These are phyloP conservation scores for Arbacia lixula DNA, from an alignment of 53 echinoderm and acorn worm species.

Conservation along the genomic window DNA sequence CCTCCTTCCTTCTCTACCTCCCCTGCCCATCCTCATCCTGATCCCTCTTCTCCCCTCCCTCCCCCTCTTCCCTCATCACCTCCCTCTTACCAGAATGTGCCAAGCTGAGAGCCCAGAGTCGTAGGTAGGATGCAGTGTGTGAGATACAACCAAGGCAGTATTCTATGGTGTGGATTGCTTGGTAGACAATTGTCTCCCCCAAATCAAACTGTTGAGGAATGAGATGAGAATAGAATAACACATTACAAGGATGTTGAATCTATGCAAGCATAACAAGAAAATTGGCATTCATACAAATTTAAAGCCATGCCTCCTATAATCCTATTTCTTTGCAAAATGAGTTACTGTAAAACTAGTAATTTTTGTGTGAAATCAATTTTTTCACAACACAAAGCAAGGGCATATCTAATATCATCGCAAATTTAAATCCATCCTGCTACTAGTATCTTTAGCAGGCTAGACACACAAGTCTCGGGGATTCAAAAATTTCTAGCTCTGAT, in stretches of 20 bases:
- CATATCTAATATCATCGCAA: too few species aligned
- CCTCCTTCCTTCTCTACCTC: not conserved
- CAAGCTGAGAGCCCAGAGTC: slow-evolving; percentile 84
- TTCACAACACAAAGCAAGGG: too few species aligned
- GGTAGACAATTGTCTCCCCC: slow-evolving; percentile 68
- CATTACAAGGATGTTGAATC: not conserved
- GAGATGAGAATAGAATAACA: not conserved
- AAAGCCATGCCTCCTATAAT: too few species aligned
- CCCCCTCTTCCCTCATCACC: not conserved
- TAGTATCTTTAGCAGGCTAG: too few species aligned
- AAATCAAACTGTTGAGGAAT: slow-evolving; percentile 65
- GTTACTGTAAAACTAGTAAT: too few species aligned
- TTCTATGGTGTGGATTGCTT: slow-evolving; percentile 75
- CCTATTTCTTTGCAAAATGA: too few species aligned
- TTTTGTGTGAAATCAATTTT: too few species aligned
- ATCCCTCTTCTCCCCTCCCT: not conserved
- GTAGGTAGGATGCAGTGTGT: slow-evolving; percentile 78
- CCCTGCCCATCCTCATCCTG: not conserved
- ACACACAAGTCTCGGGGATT: too few species aligned
- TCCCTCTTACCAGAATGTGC: slow-evolving; percentile 69
- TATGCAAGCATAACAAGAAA: too few species aligned
- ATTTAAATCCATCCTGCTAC: too few species aligned
- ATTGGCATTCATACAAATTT: too few species aligned
- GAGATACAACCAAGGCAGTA: slow-evolving; percentile 80
- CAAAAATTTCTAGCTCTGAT: too few species aligned